Evolutionary conservation across 2,797 vertebrate genomes (phyloP), one percentile per base, ranked within the genome.

Genomic region (Leucoraja ocellata): DNA sequence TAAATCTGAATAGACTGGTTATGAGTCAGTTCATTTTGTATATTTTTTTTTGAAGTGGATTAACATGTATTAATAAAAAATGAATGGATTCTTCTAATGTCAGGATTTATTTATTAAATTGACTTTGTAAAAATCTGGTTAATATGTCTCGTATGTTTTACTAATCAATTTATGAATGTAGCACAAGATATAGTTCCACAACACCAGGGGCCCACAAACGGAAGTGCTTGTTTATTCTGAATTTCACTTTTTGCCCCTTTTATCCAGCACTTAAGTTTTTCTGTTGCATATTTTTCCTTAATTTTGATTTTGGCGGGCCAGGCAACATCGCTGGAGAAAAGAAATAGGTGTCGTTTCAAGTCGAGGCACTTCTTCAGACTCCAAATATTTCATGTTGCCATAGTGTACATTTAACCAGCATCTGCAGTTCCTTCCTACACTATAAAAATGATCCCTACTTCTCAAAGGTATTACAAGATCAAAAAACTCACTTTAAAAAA

Each of bases 21-120:
- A 28, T 84, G 28, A 63, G 4, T 84, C 16, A 16, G n/a, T 68
- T 0, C 6, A 68, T 6, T n/a, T 68, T 88, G 61, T 88, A 88
- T n/a, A 88, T 88, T 68, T 25, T 79, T 86, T 84, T 88, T 88
- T 88, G 84, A 8, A 88, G 84, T 88, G 54, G 23, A 28, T 83
- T 83, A 16, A n/a, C n/a, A 36, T 88, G 16, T 63, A 86, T 32
- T 28, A 86, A 61, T 88, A 18, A 68, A 88, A 88, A 68, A 68
- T 88, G n/a, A 23, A 10, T 63, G 5, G 54, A 68, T 88, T 36
- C 63, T 21, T 68, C 16, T 16, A 79, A 68, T 88, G 28, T 63
- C n/a, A 68, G 61, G 14, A 88, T 86, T 86, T 86, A 13, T 88
- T 88, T 68, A 65, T 32, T 32, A 32, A 88, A 36, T 11, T 32